Evolutionary conservation across 2,888 invertebrate genomes (phyloP), one percentile per base, ranked within the genome.

Genomic region (Chymomyza fuscimana): DNA sequence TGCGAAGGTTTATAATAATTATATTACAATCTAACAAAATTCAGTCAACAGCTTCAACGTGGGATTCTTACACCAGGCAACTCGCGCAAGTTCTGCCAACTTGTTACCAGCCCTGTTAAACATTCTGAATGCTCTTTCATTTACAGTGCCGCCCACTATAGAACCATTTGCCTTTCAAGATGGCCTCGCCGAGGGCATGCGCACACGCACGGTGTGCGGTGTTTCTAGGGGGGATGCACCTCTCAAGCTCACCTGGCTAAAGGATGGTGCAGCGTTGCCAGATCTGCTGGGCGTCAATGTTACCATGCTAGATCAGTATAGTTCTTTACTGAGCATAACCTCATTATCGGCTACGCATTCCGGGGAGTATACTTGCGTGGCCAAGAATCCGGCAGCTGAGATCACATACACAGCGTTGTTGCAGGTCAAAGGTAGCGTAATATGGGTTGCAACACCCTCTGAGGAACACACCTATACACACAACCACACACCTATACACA

Each of bases 91-190:
- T 58, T 1, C 50, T 25, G 25, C 7, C 1, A 5, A 7, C 3
- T 19, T 25, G 16, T 16, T 58, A 25, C 2, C 4, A 36, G 51
- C 5, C 25, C 16, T 19, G n/a, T 22, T 63, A 46, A 50, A 12
- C n/a, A 54, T 65, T 54, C 29, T 65, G 2, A 29, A 36, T 63
- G 54, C 32, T 63, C 52, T 61, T 65, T 60, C 63, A 81, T 82
- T 93, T 93, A 92, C 95, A 96, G 96, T 96, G 94, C 96, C 96
- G 93, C 96, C 96, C 93, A 95, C 95, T 93, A 95, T 96, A 94
- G 95, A 95, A 94, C 95, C 96, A 93, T 96, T 96, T 94, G 94
- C 94, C 93, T 96, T 96, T 93, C 95, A 95, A 94, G 95, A 95
- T 93, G 95, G 95, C 92, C 94, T 96, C 91, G 94, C 95, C 92